Evolutionary conservation across 2,113 vertebrate species (phyloP).

Genomic region (Capra hircus): DNA sequence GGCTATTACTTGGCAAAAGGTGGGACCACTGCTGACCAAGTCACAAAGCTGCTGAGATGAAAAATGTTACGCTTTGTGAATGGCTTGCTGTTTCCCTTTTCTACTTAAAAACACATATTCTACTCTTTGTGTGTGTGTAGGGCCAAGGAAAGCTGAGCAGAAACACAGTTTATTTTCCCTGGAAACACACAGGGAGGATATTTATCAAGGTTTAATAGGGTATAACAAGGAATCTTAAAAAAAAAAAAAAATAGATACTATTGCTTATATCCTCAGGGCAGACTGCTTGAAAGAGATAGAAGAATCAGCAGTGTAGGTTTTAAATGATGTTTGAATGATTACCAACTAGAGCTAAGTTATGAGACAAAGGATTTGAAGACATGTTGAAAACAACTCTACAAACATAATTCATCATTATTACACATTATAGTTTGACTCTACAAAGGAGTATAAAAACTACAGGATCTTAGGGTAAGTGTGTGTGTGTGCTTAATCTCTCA

Average conservation of each 20-base stretch:
- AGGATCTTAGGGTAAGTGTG: not conserved
- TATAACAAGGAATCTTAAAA: not conserved
- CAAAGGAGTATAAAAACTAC: not conserved
- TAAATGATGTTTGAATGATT: not conserved
- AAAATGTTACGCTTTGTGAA: not conserved
- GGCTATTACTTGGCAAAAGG: not conserved
- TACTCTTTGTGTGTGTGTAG: not conserved
- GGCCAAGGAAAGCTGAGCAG: not conserved
- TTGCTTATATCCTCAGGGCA: not conserved
- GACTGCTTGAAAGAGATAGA: not conserved
- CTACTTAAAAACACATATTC: not conserved
- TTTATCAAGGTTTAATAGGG: constrained; percentile 19
- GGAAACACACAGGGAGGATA: not conserved
- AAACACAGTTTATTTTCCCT: constrained; percentile 12
- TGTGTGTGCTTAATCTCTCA: not conserved
- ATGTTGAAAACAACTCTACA: not conserved
- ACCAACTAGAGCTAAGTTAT: not conserved
- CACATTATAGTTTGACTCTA: not conserved
- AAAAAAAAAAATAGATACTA: not conserved
- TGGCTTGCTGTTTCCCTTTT: not conserved
- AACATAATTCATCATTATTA: not conserved
- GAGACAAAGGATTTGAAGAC: not conserved
- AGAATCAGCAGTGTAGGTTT: not conserved
- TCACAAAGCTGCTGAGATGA: not conserved
- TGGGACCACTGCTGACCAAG: not conserved